Evolutionary conservation across 1,140 invertebrate genomes (phyloP), one percentile per base, ranked within the genome.

Genomic region (Telenomus remus): DNA sequence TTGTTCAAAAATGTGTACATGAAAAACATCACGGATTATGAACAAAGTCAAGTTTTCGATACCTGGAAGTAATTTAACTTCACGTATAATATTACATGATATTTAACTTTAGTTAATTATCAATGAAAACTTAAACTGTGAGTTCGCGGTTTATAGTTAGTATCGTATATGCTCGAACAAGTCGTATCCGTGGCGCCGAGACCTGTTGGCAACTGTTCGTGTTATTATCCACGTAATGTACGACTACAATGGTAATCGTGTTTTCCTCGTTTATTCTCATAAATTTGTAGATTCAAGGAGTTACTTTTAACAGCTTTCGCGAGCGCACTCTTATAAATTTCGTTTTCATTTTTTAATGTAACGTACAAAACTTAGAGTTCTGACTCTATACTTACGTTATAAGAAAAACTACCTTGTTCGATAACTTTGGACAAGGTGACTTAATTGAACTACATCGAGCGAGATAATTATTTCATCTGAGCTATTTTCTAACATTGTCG

Each of bases 211-310:
- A 70, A 70, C 57, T 48, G 44, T 35, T 61, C 66, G 16, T 70
- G 66, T 60, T 70, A 61, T 70, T 70, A 70, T 48, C 66, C 57
- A 55, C 39, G 43, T 70, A 70, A 70, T 61, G 51, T 60, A 70
- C 49, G 37, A 37, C 44, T 61, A 70, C 61, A 55, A 60, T 55
- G 57, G 51, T 70, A 61, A 70, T 61, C 56, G 49, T 61, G 51
- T 70, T 61, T 70, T 55, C 57, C 10, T 4, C 35, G 27, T 57
- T 70, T 55, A 69, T 70, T 61, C 57, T 70, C 50, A 61, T 61
- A 70, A 70, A 42, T 70, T 70, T 49, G 11, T 49, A 70, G 42
- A 70, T 60, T 70, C 50, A 48, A 50, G 48, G 42, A 55, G 66
- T 54, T 70, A 70, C 49, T 55, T 69, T 60, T 48, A 69, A 54